A percentile compares a stretch with the other conserved stretches of the same genome.
Conservation (phyloP, 2,113 vertebrate species). For the Desmodus rotundus region DNA sequence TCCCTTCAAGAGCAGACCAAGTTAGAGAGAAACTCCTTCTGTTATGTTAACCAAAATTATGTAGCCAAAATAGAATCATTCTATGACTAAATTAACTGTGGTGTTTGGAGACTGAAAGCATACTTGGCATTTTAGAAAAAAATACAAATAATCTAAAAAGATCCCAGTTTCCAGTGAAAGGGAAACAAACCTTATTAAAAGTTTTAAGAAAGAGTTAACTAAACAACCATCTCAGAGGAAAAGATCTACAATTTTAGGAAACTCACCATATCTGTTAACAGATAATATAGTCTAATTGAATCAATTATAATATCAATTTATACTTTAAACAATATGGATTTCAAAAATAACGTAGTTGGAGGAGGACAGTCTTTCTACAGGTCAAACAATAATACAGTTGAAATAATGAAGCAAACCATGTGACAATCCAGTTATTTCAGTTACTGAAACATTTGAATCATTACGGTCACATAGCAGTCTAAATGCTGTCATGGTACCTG, state of each 20-base stretch:
- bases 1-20: neutral
- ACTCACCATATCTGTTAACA: neutral
- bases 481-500: neutral
- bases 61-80: neutral
- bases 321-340: neutral
- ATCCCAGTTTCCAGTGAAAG: neutral
- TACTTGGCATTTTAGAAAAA: neutral
- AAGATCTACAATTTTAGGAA: neutral
- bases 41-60: slow-evolving; percentile 6
- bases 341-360: neutral
- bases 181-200: neutral
- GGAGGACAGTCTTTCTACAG: neutral
- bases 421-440: neutral
- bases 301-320: neutral
- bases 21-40: neutral
- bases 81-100: neutral
- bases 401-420: slow-evolving; percentile 20
- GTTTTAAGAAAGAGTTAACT: neutral
- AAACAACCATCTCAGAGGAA: neutral
- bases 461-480: neutral
- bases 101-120: neutral
- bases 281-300: neutral
- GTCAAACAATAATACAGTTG: neutral
- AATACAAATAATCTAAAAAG: neutral
- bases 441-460: slow-evolving; percentile 10